Base-by-base conservation (phyloP, 2,113 vertebrate genomes). In the Oxyruncus cristatus region DNA sequence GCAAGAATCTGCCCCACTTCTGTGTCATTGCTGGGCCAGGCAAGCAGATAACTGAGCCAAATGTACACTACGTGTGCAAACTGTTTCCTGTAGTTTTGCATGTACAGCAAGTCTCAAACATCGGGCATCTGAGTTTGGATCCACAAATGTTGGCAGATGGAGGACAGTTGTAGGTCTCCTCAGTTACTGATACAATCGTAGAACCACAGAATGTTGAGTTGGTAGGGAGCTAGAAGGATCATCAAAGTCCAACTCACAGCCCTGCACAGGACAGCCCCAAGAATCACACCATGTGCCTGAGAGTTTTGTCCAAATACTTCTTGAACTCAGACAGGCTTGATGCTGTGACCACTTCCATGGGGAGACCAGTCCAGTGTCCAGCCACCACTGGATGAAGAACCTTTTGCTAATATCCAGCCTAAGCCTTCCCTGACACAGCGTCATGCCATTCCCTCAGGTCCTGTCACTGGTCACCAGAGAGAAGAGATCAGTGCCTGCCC, bases 381-480 rank as follows among this genome's bases (percentile, higher is more conserved):
- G 0, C 5, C 6, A 22, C 4, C 5, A 11, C 18, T 44, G 12
- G 14, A 14, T 11, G 2, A 58, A 73, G 12, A 58, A 44, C 0
- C 22, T 66, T 58, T 44, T 21, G 4, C 26, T 58, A 2, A 23
- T 44, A 66, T 13, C 22, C 42, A 58, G 0, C 6, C 12, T 73
- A 44, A 73, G 56, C 1, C 14, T 58, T 2, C 12, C 9, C 22
- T 50, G 22, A 15, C 35, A 66, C 21, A 50, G 0, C 17, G 58
- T 56, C 12, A 37, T 22, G 59, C 3, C 30, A 27, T 58, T 73
- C 35, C 26, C 26, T 73, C 0, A 0, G 28, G 2, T 72, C 11
- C 26, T 49, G 22, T 44, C 50, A 19, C 4, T 37, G 67, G 12
- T 13, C 18, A 28, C 14, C 32, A 26, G 2, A 66, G 42, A 73